Conservation (phyloP, 2,888 invertebrate species). For the Heteromyza rotundicornis region DNA sequence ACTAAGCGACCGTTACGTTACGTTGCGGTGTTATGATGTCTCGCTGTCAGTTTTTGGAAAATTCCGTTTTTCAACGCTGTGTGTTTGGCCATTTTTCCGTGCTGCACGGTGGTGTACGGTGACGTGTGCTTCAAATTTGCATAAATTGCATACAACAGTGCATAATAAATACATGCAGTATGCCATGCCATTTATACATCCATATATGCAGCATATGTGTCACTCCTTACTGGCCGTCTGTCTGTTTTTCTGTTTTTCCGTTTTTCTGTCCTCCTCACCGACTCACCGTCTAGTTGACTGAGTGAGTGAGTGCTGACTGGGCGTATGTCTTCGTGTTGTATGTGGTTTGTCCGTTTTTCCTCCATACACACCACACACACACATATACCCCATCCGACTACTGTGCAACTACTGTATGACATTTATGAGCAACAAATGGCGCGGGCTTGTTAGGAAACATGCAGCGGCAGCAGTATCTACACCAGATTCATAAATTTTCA, state of each 20-base stretch:
- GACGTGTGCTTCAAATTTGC: slow-evolving; percentile 7
- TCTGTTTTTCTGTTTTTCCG: slow-evolving; percentile 5
- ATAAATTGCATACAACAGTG: slow-evolving; percentile 13
- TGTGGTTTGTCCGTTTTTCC: neutral
- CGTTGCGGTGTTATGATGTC: neutral
- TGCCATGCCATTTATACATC: no score
- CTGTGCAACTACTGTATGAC: slow-evolving; percentile 12
- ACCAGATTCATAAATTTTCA: slow-evolving; percentile 22
- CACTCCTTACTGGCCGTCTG: neutral
- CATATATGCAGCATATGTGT: no score
- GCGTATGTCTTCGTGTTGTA: neutral
- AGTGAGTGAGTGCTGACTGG: neutral
- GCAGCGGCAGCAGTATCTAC: neutral
- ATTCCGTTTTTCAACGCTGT: no score
- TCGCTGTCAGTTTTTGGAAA: neutral
- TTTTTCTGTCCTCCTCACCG: neutral
- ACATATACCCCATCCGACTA: no score
- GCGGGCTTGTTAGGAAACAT: slow-evolving; percentile 16
- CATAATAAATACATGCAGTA: neutral
- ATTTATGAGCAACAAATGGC: slow-evolving; percentile 24
- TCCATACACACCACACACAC: neutral
- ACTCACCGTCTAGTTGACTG: neutral
- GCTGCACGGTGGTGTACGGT: no score
- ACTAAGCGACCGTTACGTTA: neutral
- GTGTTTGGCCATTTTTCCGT: no score